phyloP scores from a whole-genome alignment of 2,113 vertebrate species.

The Apeltes quadracus region DNA sequence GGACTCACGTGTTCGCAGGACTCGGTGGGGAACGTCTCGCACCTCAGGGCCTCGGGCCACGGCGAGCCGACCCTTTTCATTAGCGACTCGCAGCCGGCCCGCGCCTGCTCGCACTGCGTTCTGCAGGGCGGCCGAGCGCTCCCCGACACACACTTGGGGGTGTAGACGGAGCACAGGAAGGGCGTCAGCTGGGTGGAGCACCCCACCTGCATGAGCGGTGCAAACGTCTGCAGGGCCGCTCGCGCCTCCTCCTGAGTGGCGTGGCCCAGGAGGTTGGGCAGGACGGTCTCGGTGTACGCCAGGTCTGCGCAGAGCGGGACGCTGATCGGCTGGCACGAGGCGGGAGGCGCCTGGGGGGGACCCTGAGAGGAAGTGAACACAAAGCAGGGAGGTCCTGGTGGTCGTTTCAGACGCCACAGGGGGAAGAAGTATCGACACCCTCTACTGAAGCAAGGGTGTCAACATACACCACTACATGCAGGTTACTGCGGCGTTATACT shows the following conservation, averaged over 20 bases:
- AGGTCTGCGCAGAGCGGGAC: constrained; percentile 85
- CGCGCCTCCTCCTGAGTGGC: constrained; percentile 81
- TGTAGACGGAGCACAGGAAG: constrained; percentile 89
- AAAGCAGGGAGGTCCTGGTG: background rate
- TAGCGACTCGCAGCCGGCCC: constrained; percentile 84
- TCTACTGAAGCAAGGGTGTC: background rate
- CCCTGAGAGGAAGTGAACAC: constrained; percentile 20
- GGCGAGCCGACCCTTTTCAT: constrained; percentile 84
- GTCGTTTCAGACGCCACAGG: background rate
- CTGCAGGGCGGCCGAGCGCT: constrained; percentile 84
- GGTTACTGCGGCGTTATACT: background rate
- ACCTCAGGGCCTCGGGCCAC: constrained; percentile 85
- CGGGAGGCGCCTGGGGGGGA: constrained; percentile 26
- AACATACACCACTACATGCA: no score
- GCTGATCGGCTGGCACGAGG: constrained; percentile 84
- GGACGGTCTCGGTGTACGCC: constrained; percentile 85
- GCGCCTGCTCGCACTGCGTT: constrained; percentile 85
- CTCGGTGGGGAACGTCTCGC: constrained; percentile 79
- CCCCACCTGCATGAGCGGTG: constrained; percentile 79
- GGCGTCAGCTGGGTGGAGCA: constrained; percentile 87
- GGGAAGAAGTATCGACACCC: background rate
- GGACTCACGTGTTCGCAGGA: constrained; percentile 62
- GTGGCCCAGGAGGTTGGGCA: constrained; percentile 86
- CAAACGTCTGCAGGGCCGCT: constrained; percentile 77
- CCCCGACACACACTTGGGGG: constrained; percentile 86